These are phyloP conservation scores for Adelosebastes latens DNA, from an alignment of 2,797 vertebrate species.

Conservation along the genomic window DNA sequence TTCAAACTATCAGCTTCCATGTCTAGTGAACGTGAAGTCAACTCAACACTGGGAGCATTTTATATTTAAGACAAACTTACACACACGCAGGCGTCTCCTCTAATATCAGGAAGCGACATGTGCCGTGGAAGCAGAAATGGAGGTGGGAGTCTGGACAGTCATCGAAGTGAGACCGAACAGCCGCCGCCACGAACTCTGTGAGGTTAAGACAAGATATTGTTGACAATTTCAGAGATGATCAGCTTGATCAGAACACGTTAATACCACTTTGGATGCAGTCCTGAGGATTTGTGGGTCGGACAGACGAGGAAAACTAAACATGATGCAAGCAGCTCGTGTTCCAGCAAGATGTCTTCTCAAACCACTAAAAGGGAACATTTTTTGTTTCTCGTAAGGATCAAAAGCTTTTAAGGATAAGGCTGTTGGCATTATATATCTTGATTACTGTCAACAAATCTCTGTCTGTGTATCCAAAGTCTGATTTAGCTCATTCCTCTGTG, in stretches of 20 bases:
- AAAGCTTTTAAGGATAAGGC: not conserved
- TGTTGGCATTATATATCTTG: not conserved
- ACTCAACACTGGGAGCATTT: not conserved
- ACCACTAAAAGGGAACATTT: slow-evolving; percentile 71
- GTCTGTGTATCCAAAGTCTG: not conserved
- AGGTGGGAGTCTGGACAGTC: slow-evolving; percentile 92
- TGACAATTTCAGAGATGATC: not conserved
- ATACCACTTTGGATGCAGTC: slow-evolving; percentile 41
- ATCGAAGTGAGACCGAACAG: slow-evolving; percentile 91
- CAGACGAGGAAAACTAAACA: slow-evolving; percentile 11
- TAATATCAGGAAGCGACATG: slow-evolving; percentile 92
- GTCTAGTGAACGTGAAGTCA: not conserved
- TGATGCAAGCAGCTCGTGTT: slow-evolving; percentile 1
- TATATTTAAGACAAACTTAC: slow-evolving; percentile 82
- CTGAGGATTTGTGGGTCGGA: slow-evolving; percentile 27
- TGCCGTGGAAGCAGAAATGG: slow-evolving; percentile 95
- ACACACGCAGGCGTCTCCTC: slow-evolving; percentile 92
- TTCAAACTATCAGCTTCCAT: not conserved
- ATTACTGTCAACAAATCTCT: too few relatives aligned
- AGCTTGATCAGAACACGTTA: slow-evolving; percentile 15
- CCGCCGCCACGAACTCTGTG: slow-evolving; percentile 88
- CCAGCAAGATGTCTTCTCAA: slow-evolving; percentile 54
- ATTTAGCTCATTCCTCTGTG: not conserved
- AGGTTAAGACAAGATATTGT: slow-evolving; percentile 33
- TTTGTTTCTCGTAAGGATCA: not conserved